phyloP scores from a whole-genome alignment of 2,797 vertebrate species.

The Anguilla pacifica region DNA sequence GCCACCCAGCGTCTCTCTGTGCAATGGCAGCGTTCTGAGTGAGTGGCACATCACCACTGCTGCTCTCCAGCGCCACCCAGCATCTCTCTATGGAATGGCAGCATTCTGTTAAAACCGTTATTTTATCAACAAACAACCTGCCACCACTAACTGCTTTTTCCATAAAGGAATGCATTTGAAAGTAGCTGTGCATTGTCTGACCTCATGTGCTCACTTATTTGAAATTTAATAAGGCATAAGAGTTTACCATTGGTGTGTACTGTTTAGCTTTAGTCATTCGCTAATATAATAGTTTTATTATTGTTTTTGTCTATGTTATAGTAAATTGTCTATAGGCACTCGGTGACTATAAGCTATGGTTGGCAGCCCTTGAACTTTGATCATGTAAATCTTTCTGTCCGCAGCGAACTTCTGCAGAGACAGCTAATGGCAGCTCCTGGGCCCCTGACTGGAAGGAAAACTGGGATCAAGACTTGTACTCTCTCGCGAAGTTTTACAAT shows the following conservation, averaged over 20 bases:
- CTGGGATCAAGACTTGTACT: constrained; percentile 28
- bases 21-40: too few relatives aligned
- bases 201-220: background rate
- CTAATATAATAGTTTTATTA: background rate
- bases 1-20: too few relatives aligned
- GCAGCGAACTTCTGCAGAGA: constrained; percentile 66
- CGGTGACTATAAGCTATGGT: background rate
- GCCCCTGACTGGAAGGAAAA: constrained; percentile 18
- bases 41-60: too few relatives aligned
- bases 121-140: too few relatives aligned
- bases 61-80: too few relatives aligned
- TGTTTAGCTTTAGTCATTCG: background rate
- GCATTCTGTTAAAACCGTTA: too few relatives aligned
- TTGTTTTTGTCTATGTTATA: background rate
- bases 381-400: background rate
- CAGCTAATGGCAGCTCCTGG: constrained; percentile 50
- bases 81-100: too few relatives aligned
- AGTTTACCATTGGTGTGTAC: background rate
- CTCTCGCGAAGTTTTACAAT: constrained; percentile 25
- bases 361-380: background rate
- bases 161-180: background rate
- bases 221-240: background rate
- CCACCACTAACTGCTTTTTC: background rate
- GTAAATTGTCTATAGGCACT: background rate
- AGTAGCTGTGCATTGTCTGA: background rate